A percentile compares a stretch with the other conserved stretches of the same genome.
phyloP scores from a whole-genome alignment of 1,140 invertebrate genomes.

The Camponotus pennsylvanicus region DNA sequence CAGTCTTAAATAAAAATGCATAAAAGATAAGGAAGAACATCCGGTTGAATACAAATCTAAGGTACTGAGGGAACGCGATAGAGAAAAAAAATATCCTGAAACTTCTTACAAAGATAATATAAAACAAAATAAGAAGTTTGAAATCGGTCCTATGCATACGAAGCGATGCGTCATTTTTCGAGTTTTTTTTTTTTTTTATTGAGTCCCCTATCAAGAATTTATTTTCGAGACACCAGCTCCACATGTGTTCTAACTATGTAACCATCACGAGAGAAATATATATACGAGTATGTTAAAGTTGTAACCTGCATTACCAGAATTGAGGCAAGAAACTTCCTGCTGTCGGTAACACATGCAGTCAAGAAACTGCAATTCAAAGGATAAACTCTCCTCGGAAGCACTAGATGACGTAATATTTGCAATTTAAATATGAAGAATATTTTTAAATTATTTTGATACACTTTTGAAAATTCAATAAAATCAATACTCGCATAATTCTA shows the following conservation, averaged over 20 bases:
- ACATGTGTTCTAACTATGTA: constrained; percentile 29
- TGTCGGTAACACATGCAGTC: constrained; percentile 63
- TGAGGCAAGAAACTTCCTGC: constrained; percentile 36
- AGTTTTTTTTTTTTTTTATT: too few species aligned
- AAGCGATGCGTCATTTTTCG: too few species aligned
- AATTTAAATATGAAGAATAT: not conserved
- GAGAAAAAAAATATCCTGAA: too few species aligned
- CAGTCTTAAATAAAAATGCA: too few species aligned
- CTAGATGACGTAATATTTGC: constrained; percentile 31
- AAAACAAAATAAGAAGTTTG: too few species aligned
- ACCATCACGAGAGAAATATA: not conserved
- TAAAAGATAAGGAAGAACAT: too few species aligned
- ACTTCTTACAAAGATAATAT: too few species aligned
- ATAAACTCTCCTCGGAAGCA: not conserved
- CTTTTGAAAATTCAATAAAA: not conserved
- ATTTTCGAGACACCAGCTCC: constrained; percentile 47
- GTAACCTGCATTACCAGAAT: constrained; percentile 43
- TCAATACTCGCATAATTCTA: not conserved
- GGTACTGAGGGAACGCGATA: too few species aligned
- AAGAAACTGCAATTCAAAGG: constrained; percentile 32
- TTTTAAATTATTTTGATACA: not conserved
- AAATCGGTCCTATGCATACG: too few species aligned
- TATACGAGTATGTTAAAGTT: constrained; percentile 14
- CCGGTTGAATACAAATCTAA: too few species aligned
- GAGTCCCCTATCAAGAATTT: too few species aligned